Percentiles rank a stretch among this genome's conserved stretches.
These are phyloP conservation scores for Pristis pectinata DNA, from an alignment of 2,797 vertebrate genomes.

Conservation along the genomic window DNA sequence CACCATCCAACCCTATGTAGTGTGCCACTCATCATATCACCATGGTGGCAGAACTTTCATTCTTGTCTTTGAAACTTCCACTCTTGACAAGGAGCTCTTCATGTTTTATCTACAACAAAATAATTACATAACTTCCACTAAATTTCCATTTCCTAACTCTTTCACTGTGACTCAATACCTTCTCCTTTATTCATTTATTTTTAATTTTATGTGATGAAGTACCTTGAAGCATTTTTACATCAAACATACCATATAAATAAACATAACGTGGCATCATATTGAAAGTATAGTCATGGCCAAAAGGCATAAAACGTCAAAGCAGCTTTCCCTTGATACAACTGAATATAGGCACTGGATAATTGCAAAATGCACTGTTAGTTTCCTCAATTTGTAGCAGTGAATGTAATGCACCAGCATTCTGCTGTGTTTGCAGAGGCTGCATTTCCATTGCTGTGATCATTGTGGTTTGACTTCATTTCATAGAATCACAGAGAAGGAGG, in stretches of 20 bases:
- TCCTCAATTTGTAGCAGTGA: not conserved
- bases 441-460: too few species aligned
- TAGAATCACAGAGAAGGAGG: not conserved
- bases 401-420: not conserved
- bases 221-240: not conserved
- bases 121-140: not conserved
- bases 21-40: not conserved
- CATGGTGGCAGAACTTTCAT: not conserved
- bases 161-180: not conserved
- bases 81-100: not conserved
- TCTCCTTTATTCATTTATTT: not conserved
- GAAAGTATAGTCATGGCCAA: not conserved
- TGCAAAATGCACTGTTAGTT: not conserved
- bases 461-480: not conserved
- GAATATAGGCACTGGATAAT: not conserved
- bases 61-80: not conserved
- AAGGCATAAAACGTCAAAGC: not conserved
- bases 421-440: not conserved
- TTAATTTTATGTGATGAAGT: not conserved
- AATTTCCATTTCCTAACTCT: not conserved
- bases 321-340: not conserved
- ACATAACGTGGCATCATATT: too few species aligned
- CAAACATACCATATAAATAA: not conserved
- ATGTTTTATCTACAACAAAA: not conserved
- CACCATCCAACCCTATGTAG: too few species aligned